A percentile compares a stretch with the other conserved stretches of the same genome.
Evolutionary conservation across 2,113 vertebrate species (phyloP).

Genomic region (Corythoichthys haematopterus): DNA sequence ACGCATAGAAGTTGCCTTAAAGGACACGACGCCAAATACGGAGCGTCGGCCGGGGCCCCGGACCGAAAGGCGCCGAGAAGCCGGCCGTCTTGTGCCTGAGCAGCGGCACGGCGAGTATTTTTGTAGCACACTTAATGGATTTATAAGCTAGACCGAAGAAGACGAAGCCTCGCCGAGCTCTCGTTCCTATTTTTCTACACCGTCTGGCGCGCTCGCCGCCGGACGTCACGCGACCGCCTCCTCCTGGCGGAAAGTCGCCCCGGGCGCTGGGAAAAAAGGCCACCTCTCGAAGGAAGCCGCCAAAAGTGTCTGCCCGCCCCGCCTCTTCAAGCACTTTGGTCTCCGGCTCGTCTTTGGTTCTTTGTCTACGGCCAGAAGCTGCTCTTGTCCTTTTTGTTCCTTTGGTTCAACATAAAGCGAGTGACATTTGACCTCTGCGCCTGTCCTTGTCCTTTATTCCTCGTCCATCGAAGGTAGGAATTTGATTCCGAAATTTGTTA

Average conservation of each 20-base stretch:
- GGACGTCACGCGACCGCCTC: slow-evolving; percentile 50
- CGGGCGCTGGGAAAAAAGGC: no score
- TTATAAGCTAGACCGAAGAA: slow-evolving; percentile 82
- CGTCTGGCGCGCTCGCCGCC: neutral
- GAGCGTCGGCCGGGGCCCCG: slow-evolving; percentile 26
- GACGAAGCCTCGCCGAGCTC: slow-evolving; percentile 84
- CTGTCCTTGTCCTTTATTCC: slow-evolving; percentile 12
- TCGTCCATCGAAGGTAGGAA: neutral
- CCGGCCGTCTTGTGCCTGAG: slow-evolving; percentile 75
- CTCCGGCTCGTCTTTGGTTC: slow-evolving; percentile 74
- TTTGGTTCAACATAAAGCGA: slow-evolving; percentile 83
- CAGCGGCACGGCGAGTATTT: slow-evolving; percentile 77
- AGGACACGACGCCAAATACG: slow-evolving; percentile 64
- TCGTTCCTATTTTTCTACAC: slow-evolving; percentile 69
- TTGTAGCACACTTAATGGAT: slow-evolving; percentile 85
- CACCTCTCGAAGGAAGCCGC: no score
- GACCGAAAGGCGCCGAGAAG: slow-evolving; percentile 3
- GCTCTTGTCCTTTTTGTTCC: slow-evolving; percentile 83
- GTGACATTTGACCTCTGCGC: slow-evolving; percentile 63
- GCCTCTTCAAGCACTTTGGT: slow-evolving; percentile 60
- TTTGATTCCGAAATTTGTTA: neutral
- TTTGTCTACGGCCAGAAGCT: slow-evolving; percentile 76
- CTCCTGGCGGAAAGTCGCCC: slow-evolving; percentile 9
- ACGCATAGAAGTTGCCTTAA: slow-evolving; percentile 95
- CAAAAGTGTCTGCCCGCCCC: neutral